Conservation (phyloP, 1,140 invertebrate genomes). For the Muscidifurax raptorellus region DNA sequence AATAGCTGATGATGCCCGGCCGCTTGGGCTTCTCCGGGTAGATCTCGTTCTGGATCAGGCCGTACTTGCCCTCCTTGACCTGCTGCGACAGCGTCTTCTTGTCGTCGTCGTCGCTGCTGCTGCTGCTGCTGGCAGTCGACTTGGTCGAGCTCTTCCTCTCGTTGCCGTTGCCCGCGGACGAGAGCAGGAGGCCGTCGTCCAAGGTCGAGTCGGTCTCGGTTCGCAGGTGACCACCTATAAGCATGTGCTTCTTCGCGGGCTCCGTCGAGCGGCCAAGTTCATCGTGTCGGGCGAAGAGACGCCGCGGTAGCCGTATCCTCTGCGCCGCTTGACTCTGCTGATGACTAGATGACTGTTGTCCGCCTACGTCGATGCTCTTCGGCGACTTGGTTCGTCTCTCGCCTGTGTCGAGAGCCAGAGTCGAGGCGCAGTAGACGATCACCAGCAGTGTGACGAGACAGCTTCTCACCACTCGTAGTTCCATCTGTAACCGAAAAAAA, state of each 20-base stretch:
- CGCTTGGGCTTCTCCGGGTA: constrained; percentile 81
- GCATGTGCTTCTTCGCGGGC: constrained; percentile 70
- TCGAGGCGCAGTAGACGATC: constrained; percentile 53
- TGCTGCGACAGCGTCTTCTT: constrained; percentile 90
- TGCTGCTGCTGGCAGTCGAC: constrained; percentile 54
- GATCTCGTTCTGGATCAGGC: constrained; percentile 89
- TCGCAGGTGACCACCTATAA: constrained; percentile 79
- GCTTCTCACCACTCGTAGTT: constrained; percentile 46
- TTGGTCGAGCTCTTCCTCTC: constrained; percentile 70
- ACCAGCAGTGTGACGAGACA: constrained; percentile 54
- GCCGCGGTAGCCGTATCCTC: constrained; percentile 39
- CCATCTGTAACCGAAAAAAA: constrained; percentile 66
- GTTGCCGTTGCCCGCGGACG: constrained; percentile 80
- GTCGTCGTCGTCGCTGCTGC: constrained; percentile 81
- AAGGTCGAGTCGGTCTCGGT: constrained; percentile 62
- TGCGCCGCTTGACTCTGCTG: too few relatives aligned
- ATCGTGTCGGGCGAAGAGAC: constrained; percentile 51
- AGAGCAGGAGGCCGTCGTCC: constrained; percentile 78
- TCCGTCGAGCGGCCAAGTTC: constrained; percentile 60
- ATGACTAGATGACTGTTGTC: constrained; percentile 61
- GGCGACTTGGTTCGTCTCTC: constrained; percentile 22
- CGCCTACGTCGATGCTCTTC: constrained; percentile 19
- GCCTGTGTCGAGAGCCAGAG: constrained; percentile 49
- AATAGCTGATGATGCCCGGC: constrained; percentile 88
- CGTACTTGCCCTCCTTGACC: constrained; percentile 92